Percentiles rank a stretch among this genome's conserved stretches.
Conservation (phyloP, 2,113 vertebrate species). For the Stegostoma tigrinum region DNA sequence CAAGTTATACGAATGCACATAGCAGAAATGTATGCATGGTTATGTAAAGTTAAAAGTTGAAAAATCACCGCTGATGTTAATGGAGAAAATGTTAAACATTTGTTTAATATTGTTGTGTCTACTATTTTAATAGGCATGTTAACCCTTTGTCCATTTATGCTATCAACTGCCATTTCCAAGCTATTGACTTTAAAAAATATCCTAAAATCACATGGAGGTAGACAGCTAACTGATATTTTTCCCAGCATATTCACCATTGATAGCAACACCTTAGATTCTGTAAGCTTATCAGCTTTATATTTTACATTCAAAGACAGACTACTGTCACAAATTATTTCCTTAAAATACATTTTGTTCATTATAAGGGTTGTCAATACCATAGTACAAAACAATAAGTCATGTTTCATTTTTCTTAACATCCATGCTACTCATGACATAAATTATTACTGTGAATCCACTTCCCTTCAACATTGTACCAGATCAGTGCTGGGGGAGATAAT, state of each 20-base stretch:
- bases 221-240: background rate
- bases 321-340: background rate
- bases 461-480: background rate
- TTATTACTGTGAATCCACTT: background rate
- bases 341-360: background rate
- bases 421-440: background rate
- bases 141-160: background rate
- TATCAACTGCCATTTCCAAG: background rate
- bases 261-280: background rate
- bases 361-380: background rate
- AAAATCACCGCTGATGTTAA: background rate
- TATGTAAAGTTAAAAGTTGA: background rate
- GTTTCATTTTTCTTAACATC: background rate
- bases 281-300: background rate
- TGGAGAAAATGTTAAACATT: background rate
- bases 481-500: background rate
- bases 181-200: background rate
- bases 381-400: background rate
- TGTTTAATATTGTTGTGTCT: background rate
- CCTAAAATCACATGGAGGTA: background rate
- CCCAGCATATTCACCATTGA: background rate
- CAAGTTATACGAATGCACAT: background rate
- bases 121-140: background rate
- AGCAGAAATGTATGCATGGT: background rate
- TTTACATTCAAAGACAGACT: background rate